A percentile compares a stretch with the other conserved stretches of the same genome.
These are phyloP conservation scores for Xiphophorus hellerii DNA, from an alignment of 2,113 vertebrate species.

Conservation along the genomic window DNA sequence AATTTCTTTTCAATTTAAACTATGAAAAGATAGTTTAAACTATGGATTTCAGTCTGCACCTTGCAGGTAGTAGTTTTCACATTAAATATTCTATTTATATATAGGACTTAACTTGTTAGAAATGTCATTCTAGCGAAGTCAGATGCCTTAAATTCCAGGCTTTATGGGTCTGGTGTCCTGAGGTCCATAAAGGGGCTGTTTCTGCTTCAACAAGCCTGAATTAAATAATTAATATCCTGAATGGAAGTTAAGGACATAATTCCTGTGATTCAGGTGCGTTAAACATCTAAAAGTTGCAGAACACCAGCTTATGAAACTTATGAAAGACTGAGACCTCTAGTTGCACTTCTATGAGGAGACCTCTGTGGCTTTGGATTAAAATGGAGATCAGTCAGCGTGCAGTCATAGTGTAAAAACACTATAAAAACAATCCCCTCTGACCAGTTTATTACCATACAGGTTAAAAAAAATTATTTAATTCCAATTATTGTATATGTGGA, in stretches of 20 bases:
- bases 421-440: too few species aligned
- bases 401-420: too few species aligned
- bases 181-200: not conserved
- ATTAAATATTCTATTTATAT: not conserved
- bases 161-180: not conserved
- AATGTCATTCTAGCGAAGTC: too few species aligned
- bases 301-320: not conserved
- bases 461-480: too few species aligned
- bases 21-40: not conserved
- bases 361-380: too few species aligned
- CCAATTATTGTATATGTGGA: too few species aligned
- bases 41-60: conserved; percentile 19
- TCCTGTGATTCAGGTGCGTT: not conserved
- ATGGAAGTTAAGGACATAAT: not conserved
- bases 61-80: not conserved
- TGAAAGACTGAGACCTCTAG: too few species aligned
- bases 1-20: conserved; percentile 57
- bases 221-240: not conserved
- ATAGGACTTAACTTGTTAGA: not conserved
- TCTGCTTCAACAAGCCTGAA: not conserved
- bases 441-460: too few species aligned
- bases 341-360: too few species aligned
- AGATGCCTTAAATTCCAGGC: not conserved
- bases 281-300: not conserved
- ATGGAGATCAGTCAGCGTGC: too few species aligned